These are phyloP conservation scores for Ciona savignyi DNA, from an alignment of 23 tunicate genomes.

Conservation along the genomic window DNA sequence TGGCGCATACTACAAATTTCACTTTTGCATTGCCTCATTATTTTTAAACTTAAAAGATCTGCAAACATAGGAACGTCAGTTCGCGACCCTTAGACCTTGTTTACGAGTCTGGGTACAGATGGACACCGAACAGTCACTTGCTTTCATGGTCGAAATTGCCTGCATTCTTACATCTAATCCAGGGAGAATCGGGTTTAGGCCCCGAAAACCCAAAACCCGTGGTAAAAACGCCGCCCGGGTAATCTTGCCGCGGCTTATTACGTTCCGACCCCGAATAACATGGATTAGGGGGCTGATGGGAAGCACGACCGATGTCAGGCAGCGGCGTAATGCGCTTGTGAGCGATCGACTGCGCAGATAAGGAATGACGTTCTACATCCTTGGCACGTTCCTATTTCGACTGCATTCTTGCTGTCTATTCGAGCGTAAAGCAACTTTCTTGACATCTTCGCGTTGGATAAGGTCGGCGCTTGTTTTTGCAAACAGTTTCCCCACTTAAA, in stretches of 20 bases:
- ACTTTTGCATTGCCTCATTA: not conserved
- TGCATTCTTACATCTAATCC: not conserved
- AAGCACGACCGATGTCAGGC: slow-evolving; percentile 1
- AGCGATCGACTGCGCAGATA: slow-evolving; percentile 1
- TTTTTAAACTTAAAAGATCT: not conserved
- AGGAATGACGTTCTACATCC: not conserved
- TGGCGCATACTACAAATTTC: not conserved
- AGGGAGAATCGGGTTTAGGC: not conserved
- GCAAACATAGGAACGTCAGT: too few relatives aligned
- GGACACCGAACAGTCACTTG: not conserved
- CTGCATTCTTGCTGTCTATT: not conserved
- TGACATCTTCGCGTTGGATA: not conserved
- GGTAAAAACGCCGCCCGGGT: not conserved
- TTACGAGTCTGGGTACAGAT: not conserved
- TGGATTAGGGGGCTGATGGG: not conserved
- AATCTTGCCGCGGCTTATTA: not conserved
- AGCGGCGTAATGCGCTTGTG: slow-evolving; percentile 1
- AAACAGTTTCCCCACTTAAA: not conserved
- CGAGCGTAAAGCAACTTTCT: not conserved
- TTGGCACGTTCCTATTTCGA: not conserved
- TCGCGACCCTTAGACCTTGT: not conserved
- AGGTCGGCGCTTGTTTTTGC: not conserved
- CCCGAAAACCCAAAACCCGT: not conserved
- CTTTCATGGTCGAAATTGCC: not conserved
- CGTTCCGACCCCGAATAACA: not conserved